Evolutionary conservation across 2,113 vertebrate genomes (phyloP).

Genomic region (Elaphurus davidianus): DNA sequence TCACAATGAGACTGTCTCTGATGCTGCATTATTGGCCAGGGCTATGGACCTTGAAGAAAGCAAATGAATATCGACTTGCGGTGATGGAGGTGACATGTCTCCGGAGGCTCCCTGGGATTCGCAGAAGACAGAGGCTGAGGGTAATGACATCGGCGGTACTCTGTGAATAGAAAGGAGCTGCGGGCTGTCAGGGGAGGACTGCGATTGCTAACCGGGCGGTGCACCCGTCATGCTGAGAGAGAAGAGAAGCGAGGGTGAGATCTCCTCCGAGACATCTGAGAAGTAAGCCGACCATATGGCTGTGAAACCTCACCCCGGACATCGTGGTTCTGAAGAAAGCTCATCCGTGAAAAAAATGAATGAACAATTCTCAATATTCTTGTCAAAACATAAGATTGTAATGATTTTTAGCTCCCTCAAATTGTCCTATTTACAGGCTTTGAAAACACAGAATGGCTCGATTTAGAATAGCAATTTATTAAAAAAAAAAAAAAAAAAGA

Average conservation of each 20-base stretch:
- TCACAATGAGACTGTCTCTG: constrained; percentile 22
- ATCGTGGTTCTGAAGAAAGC: neutral
- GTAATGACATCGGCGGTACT: constrained; percentile 61
- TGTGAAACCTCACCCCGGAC: neutral
- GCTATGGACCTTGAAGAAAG: constrained; percentile 68
- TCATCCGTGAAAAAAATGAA: neutral
- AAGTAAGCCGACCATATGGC: neutral
- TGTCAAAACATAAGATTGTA: neutral
- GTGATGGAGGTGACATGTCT: constrained; percentile 58
- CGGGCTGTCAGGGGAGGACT: neutral
- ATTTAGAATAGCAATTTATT: neutral
- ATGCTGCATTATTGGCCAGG: neutral
- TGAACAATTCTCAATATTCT: neutral
- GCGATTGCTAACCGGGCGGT: neutral
- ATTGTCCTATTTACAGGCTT: neutral
- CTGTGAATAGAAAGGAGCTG: constrained; percentile 63
- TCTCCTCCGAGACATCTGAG: neutral
- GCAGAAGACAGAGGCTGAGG: constrained; percentile 68
- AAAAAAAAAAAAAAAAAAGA: neutral
- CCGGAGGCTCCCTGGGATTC: constrained; percentile 33
- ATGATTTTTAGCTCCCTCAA: neutral
- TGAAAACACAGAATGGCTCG: neutral
- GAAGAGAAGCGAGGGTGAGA: neutral
- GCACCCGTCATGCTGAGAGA: neutral
- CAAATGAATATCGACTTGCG: constrained; percentile 68